Base-by-base conservation (phyloP, 2,888 invertebrate genomes). In the Tetropium fuscum region DNA sequence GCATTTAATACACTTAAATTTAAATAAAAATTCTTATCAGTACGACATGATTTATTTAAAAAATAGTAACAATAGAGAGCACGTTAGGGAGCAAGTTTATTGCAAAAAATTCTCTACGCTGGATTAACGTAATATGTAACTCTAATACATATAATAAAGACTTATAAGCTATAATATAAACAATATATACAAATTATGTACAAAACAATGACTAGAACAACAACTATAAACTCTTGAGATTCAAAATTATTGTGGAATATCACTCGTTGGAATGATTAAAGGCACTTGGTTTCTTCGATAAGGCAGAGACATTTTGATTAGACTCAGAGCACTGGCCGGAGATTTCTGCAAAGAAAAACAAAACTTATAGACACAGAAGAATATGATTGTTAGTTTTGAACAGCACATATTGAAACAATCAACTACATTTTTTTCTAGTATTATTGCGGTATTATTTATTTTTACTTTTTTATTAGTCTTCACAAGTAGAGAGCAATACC, bases 181-280 rank as follows among this genome's bases (percentile, higher is more conserved):
- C 76, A 75, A 69, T 73, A 75, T 77, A 60, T 77, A 77, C 76
- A 77, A 69, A 64, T 66, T 74, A 73, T 77, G 66, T 73, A 77
- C 71, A 74, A 36, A 78, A 77, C 74, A 77, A 77, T 79, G 78
- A 78, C 78, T 79, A 78, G 79, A 77, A 70, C 70, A 74, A 74
- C 68, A 74, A 73, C 70, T 68, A 77, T 78, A 79, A 75, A 78
- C 74, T 77, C 72, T 67, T 59, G 64, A 67, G 67, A 67, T 63
- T 63, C 51, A 68, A 71, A 71, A 70, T 68, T 66, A 71, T 70
- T 64, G 65, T 66, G 67, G 66, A 68, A 74, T 78, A 78, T 79
- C 78, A 78, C 78, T 78, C 74, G 68, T 69, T 72, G 76, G 76
- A 77, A 75, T 77, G 75, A 70, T 73, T 63, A 58, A 79, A 81